Percentiles rank a stretch among this genome's conserved stretches.
Evolutionary conservation across 2,797 vertebrate genomes (phyloP).

Genomic region (Mallotus villosus): DNA sequence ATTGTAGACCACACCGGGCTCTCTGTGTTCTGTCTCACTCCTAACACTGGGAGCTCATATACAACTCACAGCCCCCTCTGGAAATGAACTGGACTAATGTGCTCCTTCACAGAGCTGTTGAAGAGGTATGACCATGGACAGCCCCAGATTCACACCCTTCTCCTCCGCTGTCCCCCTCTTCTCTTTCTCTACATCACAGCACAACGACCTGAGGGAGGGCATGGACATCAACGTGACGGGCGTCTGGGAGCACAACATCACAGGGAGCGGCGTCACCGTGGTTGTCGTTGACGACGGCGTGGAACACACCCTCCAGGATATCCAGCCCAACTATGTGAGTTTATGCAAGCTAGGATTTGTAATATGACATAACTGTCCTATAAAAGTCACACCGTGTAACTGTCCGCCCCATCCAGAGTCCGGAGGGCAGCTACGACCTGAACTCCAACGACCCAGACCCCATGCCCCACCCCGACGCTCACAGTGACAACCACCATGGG

Average conservation of each 20-base stretch:
- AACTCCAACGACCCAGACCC: slow-evolving; percentile 97
- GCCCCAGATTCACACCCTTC: background rate
- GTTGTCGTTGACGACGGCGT: slow-evolving; percentile 96
- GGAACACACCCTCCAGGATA: slow-evolving; percentile 89
- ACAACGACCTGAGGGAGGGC: slow-evolving; percentile 81
- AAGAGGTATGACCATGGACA: no score
- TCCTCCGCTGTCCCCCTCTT: background rate
- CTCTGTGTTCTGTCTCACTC: no score
- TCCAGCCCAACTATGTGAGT: slow-evolving; percentile 92
- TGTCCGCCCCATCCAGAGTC: slow-evolving; percentile 74
- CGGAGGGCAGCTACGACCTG: slow-evolving; percentile 95
- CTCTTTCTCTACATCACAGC: slow-evolving; percentile 62
- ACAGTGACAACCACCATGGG: slow-evolving; percentile 92
- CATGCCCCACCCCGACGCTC: slow-evolving; percentile 90
- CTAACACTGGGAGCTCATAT: no score
- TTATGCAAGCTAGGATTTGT: background rate
- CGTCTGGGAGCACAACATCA: slow-evolving; percentile 94
- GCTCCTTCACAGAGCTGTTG: no score
- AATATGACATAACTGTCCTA: background rate
- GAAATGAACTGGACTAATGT: no score
- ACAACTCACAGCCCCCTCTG: no score
- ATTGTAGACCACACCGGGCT: no score
- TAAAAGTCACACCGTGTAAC: background rate
- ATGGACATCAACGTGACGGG: slow-evolving; percentile 97
- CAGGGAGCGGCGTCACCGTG: slow-evolving; percentile 89